Percentiles rank a stretch among this genome's conserved stretches.
Conservation (phyloP, 2,888 invertebrate species). For the Meliscaeva auricollis region DNA sequence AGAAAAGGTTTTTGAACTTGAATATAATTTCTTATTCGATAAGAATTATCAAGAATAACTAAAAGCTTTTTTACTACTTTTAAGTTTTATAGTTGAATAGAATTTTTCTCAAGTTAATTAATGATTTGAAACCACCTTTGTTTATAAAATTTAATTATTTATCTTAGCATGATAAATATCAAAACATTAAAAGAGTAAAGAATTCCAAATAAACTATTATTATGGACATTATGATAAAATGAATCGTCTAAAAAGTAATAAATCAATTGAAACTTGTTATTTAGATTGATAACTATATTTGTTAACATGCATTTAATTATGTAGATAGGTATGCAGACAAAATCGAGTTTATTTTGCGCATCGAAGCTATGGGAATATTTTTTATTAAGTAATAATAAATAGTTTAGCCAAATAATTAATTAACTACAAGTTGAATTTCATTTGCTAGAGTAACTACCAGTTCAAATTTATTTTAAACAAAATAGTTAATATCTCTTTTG, state of each 20-base stretch:
- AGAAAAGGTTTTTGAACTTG: no score
- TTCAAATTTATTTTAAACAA: no score
- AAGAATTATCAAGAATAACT: background rate
- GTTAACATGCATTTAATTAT: slow-evolving; percentile 33
- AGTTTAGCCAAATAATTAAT: no score
- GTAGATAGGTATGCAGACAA: slow-evolving; percentile 25
- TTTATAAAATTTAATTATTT: slow-evolving; percentile 1
- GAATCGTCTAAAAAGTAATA: slow-evolving; percentile 13
- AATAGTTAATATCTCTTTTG: no score
- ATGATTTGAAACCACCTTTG: background rate
- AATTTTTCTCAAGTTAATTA: background rate
- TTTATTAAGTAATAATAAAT: no score
- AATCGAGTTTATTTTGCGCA: slow-evolving; percentile 4
- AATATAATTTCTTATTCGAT: no score
- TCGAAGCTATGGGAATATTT: slow-evolving; percentile 18
- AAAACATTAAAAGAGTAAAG: background rate
- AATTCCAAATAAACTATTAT: slow-evolving; percentile 3
- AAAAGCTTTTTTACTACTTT: background rate
- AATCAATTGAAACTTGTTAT: slow-evolving; percentile 22
- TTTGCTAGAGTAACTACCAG: no score
- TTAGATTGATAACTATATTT: slow-evolving; percentile 5
- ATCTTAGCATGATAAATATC: slow-evolving; percentile 15
- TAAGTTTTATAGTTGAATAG: no score
- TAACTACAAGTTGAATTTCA: no score
- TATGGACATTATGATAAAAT: slow-evolving; percentile 2